Evolutionary conservation across 2,113 vertebrate species (phyloP).

Genomic region (Drymodes brunneopygia): DNA sequence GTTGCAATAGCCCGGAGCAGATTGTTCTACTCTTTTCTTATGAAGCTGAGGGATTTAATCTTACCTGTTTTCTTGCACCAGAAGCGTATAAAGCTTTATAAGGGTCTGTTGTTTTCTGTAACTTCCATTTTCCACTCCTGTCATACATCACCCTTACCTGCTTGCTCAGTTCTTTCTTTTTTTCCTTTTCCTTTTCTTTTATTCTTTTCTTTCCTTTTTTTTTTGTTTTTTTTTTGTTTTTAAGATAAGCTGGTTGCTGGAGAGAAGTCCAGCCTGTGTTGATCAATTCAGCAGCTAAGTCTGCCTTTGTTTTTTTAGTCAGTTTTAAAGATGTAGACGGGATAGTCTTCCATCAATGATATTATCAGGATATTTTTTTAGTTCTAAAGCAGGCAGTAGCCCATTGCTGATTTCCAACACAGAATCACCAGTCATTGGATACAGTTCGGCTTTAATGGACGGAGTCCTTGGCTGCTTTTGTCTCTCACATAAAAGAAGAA

Average conservation of each 20-base stretch:
- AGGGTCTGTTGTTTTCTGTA: neutral
- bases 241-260: neutral
- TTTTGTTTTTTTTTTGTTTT: neutral
- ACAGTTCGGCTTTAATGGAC: neutral
- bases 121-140: neutral
- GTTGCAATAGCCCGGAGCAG: neutral
- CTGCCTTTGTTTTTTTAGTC: neutral
- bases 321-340: neutral
- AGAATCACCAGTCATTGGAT: neutral
- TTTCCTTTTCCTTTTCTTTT: accelerated
- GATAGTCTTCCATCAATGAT: neutral
- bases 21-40: neutral
- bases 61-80: neutral
- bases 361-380: neutral
- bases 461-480: neutral
- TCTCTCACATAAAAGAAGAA: conserved; percentile 49
- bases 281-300: neutral
- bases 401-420: neutral
- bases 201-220: neutral
- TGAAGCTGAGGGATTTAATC: neutral
- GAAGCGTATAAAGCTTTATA: neutral
- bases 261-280: neutral
- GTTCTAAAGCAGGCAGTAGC: neutral
- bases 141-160: neutral
- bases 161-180: neutral